Base-by-base conservation (phyloP, 1,140 invertebrate species). In the Ostrea edulis region DNA sequence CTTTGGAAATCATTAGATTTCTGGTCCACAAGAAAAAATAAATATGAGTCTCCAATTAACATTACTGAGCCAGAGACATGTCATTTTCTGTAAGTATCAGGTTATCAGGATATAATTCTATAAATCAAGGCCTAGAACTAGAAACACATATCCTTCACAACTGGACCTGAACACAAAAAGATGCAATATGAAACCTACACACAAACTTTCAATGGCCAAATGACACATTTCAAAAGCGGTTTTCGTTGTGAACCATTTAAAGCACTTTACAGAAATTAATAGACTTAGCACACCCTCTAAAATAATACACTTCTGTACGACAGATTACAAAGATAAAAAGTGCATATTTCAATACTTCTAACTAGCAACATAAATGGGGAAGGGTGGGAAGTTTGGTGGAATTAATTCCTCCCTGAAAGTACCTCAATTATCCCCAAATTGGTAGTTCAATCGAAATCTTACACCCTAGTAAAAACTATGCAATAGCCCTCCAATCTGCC, bases 111-210 rank as follows among this genome's bases (percentile, higher is more conserved):
- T 44, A 44, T 44, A 44, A 44, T 44, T 44, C 5, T 44, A 44
- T 44, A 44, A 44, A 44, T 44, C 35, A 44, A 2, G 35, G 35
- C 5, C 35, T 44, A 44, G 5, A 44, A 44, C 35, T 44, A 44
- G 35, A 44, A 44, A 44, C 35, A 44, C 5, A 44, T 5, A 44
- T 44, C 55, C 55, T n/a, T 20, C 12, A 62, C 55, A 62, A 17
- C 55, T 44, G 35, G 35, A 44, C 55, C 17, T 20, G 20, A n/a
- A 62, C 55, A 20, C 0, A 55, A 55, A 17, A 0, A 55, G 2
- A 62, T 58, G 55, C n/a, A 62, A 62, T n/a, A 62, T 20, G 55
- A 62, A 62, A 62, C 55, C 55, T 62, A n/a, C 55, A 62, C 55
- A 62, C 55, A n/a, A 62, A n/a, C 17, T 44, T 5, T 44, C 35